Conservation (phyloP, 2,888 invertebrate genomes). For the Ormyrus pomaceus region DNA sequence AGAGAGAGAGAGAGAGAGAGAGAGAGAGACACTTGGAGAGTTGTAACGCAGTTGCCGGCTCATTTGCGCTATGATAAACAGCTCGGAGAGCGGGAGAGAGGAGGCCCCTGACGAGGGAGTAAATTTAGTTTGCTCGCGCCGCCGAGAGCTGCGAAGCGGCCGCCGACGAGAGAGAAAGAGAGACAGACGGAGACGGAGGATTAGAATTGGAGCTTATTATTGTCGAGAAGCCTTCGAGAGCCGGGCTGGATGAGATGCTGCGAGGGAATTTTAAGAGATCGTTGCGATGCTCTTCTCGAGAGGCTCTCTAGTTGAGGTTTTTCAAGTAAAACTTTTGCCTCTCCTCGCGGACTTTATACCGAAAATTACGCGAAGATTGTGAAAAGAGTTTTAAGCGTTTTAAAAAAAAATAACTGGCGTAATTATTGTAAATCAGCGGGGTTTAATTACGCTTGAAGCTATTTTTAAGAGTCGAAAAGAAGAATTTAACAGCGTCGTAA, state of each 20-base stretch:
- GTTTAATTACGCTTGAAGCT: too few relatives aligned
- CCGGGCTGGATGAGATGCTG: not conserved
- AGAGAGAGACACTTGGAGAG: slow-evolving; percentile 27
- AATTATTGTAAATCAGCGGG: too few relatives aligned
- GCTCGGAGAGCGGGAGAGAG: not conserved
- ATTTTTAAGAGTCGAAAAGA: too few relatives aligned
- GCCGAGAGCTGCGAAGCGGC: not conserved
- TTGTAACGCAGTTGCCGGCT: slow-evolving; percentile 38
- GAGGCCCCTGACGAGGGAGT: slow-evolving; percentile 35
- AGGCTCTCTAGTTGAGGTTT: too few relatives aligned
- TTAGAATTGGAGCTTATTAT: slow-evolving; percentile 50
- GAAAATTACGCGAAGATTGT: too few relatives aligned
- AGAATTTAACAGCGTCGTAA: too few relatives aligned
- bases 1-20: not conserved
- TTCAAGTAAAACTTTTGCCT: too few relatives aligned
- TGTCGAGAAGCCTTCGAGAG: not conserved
- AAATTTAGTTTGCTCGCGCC: slow-evolving; percentile 48
- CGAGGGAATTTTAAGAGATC: too few relatives aligned
- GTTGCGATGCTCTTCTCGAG: too few relatives aligned
- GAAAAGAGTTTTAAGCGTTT: too few relatives aligned
- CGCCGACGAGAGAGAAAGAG: slow-evolving; percentile 2
- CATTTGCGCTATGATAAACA: slow-evolving; percentile 50
- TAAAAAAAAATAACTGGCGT: too few relatives aligned
- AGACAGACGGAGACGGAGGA: slow-evolving; percentile 1
- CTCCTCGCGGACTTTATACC: too few relatives aligned